Percentiles rank a stretch among this genome's conserved stretches.
Conservation (phyloP, 2,797 vertebrate genomes). For the Aphelocoma californica region DNA sequence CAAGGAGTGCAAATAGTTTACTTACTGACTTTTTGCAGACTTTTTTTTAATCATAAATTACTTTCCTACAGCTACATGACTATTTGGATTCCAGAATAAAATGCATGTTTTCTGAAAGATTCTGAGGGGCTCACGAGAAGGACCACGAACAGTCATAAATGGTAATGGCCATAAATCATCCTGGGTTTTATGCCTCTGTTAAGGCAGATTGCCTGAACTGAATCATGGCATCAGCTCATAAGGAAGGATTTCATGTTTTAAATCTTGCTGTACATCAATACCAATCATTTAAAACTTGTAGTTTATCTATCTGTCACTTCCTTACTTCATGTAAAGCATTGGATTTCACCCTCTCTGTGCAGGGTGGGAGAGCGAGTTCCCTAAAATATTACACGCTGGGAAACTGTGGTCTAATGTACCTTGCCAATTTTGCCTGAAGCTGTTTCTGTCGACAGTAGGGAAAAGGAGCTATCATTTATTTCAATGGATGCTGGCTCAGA, state of each 20-base stretch:
- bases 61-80: not conserved
- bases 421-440: conserved; percentile 49
- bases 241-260: not conserved
- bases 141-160: not conserved
- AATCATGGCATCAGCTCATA: not conserved
- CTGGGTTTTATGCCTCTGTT: not conserved
- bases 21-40: not conserved
- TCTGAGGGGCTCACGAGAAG: not conserved
- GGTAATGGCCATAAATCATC: not conserved
- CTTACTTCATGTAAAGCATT: not conserved
- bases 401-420: not conserved
- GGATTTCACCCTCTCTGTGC: not conserved
- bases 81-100: conserved; percentile 6
- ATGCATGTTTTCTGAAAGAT: not conserved
- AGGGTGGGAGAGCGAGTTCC: not conserved
- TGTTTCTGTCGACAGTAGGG: conserved; percentile 8
- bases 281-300: not conserved
- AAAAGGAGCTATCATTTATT: conserved; percentile 35
- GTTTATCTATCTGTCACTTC: not conserved
- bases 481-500: not conserved
- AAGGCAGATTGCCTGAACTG: not conserved
- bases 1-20: not conserved
- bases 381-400: not conserved
- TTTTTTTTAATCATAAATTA: not conserved
- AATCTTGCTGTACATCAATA: not conserved